Evolutionary conservation across 30 jellyfish, hydroid and myxozoan species (phyloP), one percentile per base, ranked within the genome.

Genomic region (Phacellophora camtschatica): DNA sequence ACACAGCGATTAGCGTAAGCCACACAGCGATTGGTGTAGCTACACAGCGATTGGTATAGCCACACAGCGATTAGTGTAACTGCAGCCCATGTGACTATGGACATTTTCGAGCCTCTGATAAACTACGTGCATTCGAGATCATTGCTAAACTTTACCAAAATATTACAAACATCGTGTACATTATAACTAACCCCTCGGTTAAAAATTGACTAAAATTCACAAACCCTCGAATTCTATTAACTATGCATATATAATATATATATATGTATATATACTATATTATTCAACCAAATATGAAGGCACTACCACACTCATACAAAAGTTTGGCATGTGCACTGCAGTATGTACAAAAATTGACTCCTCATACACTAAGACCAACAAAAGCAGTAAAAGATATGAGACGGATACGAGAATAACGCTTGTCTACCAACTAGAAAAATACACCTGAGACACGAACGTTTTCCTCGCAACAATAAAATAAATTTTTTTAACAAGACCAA

Each of bases 271-370:
- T 61, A 61, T 43, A 68, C 82, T 68, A 68, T 35, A 68, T 68
- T 68, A 66, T 68, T 28, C 28, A 68, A 49, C 66, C 65, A 39
- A 20, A 46, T 25, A 68, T 24, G 49, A n/a, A 10, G n/a, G 74
- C 49, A 68, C 43, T 39, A 68, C 66, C 27, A 68, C 66, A 68
- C 82, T 16, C 45, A 61, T 68, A 68, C 82, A 68, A 68, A 4
- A 24, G 45, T 45, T 27, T 32, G 82, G 24, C 45, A 68, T 39
- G 45, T 68, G 82, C 82, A 24, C 45, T 39, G 79, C 45, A 35
- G 23, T 29, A 68, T 68, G 27, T 68, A 68, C 82, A 68, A 68
- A 67, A 68, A 68, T 68, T 39, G 48, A 10, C 45, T 20, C 82
- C 16, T 68, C 5, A 49, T 30, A 5, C 7, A 57, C 22, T 28